Evolutionary conservation across 2,113 vertebrate species (phyloP).

Genomic region (Protomyctophum bolini): DNA sequence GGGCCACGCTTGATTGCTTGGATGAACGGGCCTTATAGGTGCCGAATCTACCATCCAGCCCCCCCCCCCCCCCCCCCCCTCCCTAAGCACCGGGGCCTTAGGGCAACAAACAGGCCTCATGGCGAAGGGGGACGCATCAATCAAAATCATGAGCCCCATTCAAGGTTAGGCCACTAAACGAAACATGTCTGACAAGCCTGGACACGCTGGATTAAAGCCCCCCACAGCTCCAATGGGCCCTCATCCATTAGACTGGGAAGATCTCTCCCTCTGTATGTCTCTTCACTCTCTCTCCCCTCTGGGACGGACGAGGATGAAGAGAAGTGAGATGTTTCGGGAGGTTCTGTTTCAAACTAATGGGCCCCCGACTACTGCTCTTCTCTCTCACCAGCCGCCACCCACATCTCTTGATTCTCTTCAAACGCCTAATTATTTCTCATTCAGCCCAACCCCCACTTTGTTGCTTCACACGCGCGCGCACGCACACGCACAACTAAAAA

Average conservation of each 20-base stretch:
- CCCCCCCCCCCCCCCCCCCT: conserved; percentile 12
- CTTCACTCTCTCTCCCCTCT: conserved; percentile 22
- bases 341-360: conserved; percentile 29
- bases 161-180: conserved; percentile 61
- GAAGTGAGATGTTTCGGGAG: conserved; percentile 34
- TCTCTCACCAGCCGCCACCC: conserved; percentile 9
- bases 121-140: conserved; percentile 60
- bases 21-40: conserved; percentile 36
- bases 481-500: conserved; percentile 11
- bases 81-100: conserved; percentile 44
- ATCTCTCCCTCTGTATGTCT: conserved; percentile 15
- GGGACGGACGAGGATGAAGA: background rate
- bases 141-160: conserved; percentile 66
- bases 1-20: conserved; percentile 54
- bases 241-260: conserved; percentile 56
- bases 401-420: background rate
- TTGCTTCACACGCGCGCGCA: conserved; percentile 8
- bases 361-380: conserved; percentile 1
- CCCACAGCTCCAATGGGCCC: conserved; percentile 38
- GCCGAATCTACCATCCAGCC: background rate
- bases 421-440: conserved; percentile 36
- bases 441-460: conserved; percentile 22
- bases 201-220: conserved; percentile 54
- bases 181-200: conserved; percentile 67
- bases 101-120: conserved; percentile 55